phyloP scores from a whole-genome alignment of 2,888 invertebrate species.

The Hirtodrosophila confusa region DNA sequence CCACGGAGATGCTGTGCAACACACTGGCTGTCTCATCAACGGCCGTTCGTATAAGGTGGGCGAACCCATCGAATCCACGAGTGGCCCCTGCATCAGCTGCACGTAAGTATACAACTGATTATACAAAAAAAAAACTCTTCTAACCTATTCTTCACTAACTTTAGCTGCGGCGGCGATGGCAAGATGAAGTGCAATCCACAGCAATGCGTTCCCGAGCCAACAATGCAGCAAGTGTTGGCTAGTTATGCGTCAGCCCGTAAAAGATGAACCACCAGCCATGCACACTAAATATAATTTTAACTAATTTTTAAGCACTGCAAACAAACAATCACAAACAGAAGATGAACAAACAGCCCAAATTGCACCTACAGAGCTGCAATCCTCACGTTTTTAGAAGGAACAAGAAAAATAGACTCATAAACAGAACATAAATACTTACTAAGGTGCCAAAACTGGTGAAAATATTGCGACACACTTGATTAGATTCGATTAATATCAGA shows the following conservation, averaged over 20 bases:
- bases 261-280: constrained; percentile 86
- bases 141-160: constrained; percentile 1
- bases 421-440: constrained; percentile 27
- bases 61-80: constrained; percentile 92
- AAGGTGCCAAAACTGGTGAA: constrained; percentile 65
- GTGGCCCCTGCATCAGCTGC: constrained; percentile 97
- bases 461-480: constrained; percentile 45
- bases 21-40: constrained; percentile 93
- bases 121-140: background rate
- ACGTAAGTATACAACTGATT: constrained; percentile 88
- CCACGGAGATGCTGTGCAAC: constrained; percentile 88
- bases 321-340: constrained; percentile 67
- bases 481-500: constrained; percentile 40
- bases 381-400: constrained; percentile 55
- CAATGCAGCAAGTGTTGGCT: constrained; percentile 95
- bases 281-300: constrained; percentile 81
- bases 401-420: constrained; percentile 41
- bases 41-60: constrained; percentile 94
- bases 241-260: constrained; percentile 89
- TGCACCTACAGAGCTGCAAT: constrained; percentile 67
- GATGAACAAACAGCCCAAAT: constrained; percentile 50
- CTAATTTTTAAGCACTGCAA: constrained; percentile 80
- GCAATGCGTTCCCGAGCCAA: constrained; percentile 94
- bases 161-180: constrained; percentile 93
- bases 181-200: constrained; percentile 98